Evolutionary conservation across 2,888 invertebrate genomes (phyloP), one percentile per base, ranked within the genome.

Genomic region (Fissipunctia ypsillon): DNA sequence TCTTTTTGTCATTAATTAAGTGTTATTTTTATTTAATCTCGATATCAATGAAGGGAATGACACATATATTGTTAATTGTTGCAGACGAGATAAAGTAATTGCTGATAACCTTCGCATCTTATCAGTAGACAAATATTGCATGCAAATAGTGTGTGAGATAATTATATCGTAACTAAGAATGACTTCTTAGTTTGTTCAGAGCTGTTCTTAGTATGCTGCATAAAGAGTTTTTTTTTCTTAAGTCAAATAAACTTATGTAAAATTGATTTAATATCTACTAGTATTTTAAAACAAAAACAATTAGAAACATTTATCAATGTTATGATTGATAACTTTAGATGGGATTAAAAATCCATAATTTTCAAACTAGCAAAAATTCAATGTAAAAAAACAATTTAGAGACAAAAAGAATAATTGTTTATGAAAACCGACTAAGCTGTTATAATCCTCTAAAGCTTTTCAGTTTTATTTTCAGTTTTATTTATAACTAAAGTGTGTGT

Each of bases 101-200:
- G 48, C 25, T 74, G 68, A 78, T 77, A 82, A 79, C 83, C 82
- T 84, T 82, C 76, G 16, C 2, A 22, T 69, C 12, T 73, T 81
- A 81, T 84, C 79, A 38, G 10, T 22, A 59, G 57, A 56, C 69
- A 84, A 84, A 84, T 69, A 81, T 54, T 66, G 12, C 22, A 69
- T 65, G 28, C 59, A 78, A 78, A 78, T 73, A 78, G 50, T 66
- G 54, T 76, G 64, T 66, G 60, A 69, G 69, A 69, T 80, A 84
- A 70, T 70, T 65, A 57, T 83, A 76, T 56, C 61, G 28, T 22
- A 60, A 12, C 14, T 57, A 50, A 69, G 38, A 76, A 59, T 35
- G 22, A 25, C 52, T 65, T 60, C 63, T 70, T 52, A 28, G 52
- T 78, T 70, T 68, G 56, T 64, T 63, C 4, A 28, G 3, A 41